phyloP scores from a whole-genome alignment of 2,888 invertebrate species.

The Fissipunctia ypsillon region DNA sequence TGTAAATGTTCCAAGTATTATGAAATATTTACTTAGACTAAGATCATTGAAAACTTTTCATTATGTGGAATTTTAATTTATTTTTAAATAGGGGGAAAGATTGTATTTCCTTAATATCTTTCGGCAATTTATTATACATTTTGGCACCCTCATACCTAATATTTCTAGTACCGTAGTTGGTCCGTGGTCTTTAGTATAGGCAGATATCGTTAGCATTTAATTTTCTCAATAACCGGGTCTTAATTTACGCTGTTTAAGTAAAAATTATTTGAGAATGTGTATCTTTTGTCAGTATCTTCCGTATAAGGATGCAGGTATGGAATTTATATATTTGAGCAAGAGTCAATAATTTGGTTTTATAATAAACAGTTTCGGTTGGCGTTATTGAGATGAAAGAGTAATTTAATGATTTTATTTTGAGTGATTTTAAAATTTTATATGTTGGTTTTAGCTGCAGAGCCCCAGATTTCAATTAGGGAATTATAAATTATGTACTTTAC shows the following conservation, averaged over 20 bases:
- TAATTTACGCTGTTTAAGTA: neutral
- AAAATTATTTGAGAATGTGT: neutral
- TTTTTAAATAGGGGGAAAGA: neutral
- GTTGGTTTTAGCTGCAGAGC: no score
- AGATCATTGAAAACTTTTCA: neutral
- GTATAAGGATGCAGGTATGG: neutral
- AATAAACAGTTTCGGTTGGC: neutral
- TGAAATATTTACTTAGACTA: neutral
- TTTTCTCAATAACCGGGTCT: neutral
- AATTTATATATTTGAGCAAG: neutral
- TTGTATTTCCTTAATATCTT: neutral
- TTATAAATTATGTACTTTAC: no score
- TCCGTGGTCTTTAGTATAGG: neutral
- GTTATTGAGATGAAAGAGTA: no score
- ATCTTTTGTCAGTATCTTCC: neutral
- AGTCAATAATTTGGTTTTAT: neutral
- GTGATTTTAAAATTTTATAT: no score
- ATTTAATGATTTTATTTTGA: no score
- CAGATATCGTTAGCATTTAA: neutral
- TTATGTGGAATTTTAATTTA: neutral
- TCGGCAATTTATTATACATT: neutral
- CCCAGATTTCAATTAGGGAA: no score
- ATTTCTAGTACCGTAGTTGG: neutral
- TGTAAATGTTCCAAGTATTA: neutral
- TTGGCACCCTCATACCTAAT: neutral